Conservation (phyloP, 1,140 invertebrate genomes). For the Microplitis mediator region DNA sequence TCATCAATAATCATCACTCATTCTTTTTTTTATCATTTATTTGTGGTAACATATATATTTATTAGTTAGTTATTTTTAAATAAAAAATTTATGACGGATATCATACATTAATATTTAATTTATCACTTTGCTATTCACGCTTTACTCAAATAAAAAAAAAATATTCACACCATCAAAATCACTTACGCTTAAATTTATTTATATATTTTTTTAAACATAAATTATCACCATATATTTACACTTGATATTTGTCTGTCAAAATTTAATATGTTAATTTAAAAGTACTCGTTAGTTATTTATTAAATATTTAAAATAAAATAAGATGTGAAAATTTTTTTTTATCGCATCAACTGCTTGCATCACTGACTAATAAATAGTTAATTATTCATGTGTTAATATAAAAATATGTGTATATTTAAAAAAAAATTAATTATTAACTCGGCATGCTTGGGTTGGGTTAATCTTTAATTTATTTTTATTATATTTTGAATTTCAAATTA, state of each 20-base stretch:
- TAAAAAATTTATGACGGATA: not conserved
- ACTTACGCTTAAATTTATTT: too few species aligned
- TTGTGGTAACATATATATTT: conserved; percentile 17
- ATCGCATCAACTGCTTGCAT: conserved; percentile 29
- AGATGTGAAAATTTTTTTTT: not conserved
- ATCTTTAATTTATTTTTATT: conserved; percentile 17
- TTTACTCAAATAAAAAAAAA: not conserved
- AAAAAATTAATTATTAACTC: conserved; percentile 2
- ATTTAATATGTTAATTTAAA: too few species aligned
- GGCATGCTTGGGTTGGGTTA: conserved; percentile 21
- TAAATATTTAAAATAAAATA: not conserved
- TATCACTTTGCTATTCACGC: not conserved
- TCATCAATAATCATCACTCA: conserved; percentile 36
- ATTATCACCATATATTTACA: too few species aligned
- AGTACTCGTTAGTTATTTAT: too few species aligned
- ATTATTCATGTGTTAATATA: conserved; percentile 15
- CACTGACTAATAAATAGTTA: conserved; percentile 30
- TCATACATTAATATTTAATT: not conserved
- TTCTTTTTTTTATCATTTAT: conserved; percentile 34
- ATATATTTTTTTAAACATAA: too few species aligned
- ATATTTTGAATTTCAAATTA: conserved; percentile 21
- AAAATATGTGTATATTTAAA: not conserved
- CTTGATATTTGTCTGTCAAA: too few species aligned
- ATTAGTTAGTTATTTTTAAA: conserved; percentile 37
- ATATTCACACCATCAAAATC: too few species aligned